Evolutionary conservation across 2,797 vertebrate species (phyloP), one percentile per base, ranked within the genome.

Genomic region (Podarcis siculus): DNA sequence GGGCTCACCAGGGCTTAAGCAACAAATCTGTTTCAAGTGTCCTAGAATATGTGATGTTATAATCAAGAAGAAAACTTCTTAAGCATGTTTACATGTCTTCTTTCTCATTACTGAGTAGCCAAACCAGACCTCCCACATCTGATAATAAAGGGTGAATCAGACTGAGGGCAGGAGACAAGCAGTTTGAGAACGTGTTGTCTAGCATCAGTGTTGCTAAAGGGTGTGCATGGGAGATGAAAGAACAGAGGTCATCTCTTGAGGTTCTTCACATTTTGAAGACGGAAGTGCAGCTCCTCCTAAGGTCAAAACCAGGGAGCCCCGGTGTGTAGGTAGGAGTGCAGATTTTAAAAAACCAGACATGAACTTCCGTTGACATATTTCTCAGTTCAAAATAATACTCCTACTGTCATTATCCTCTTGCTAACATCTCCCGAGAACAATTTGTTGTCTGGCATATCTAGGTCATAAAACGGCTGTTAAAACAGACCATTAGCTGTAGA

Each of bases 401-500:
- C 66, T 88, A 58, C 32, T 82, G 2, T 37, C 1, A 0, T 78
- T 84, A 37, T 4, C 21, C 66, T 30, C 8, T 85, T 55, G 83
- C 0, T 3, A 87, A 79, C 82, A 78, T 69, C 37, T 55, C 72
- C 3, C 42, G 83, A 91, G 82, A 89, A 3, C 5, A 85, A 82
- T 83, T 86, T 92, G n/a, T 89, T 83, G 0, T 87, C 15, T 92
- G 80, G 45, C 45, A 88, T 86, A 91, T 87, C 25, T 3, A 15
- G 77, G 61, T 90, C 85, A 37, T 21, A 42, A 7, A 92, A 12
- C 85, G 83, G 23, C 3, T 91, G 10, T 88, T 92, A 75, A 85
- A 92, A 88, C 17, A 89, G 27, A 23, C 19, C 0, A 2, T 94
- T 85, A 89, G 15, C 12, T 88, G 5, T 72, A 71, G 67, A 71